Base-by-base conservation (phyloP, 2,797 vertebrate genomes). In the Vireo griseus region DNA sequence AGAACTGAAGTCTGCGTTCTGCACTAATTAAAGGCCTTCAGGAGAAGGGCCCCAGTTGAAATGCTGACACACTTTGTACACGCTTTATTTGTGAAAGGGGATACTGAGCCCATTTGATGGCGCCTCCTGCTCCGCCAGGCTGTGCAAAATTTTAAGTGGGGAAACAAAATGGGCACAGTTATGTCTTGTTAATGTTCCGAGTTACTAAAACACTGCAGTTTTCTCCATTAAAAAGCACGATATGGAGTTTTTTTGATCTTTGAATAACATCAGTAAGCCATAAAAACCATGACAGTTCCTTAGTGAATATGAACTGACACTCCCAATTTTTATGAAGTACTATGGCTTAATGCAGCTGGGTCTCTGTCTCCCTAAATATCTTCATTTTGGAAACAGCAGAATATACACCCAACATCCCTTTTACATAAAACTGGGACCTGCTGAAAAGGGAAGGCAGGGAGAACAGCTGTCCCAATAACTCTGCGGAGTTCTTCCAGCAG, bases 11-110 rank as follows among this genome's bases (percentile, higher is more conserved):
- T 98, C 98, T 97, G 98, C 98, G 97, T 98, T 99, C 98, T 98
- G 98, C 98, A 98, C 98, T 98, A 99, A 99, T 99, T 99, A 99
- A 99, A 98, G 96, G 98, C 98, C 98, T 98, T 98, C 98, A 97
- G 97, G 98, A 98, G 98, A 98, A 98, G 98, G 98, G 98, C 98
- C 98, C 98, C 98, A 98, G 98, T 98, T 97, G 97, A 98, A 98
- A 97, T 98, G 98, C 98, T 98, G 98, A 98, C 98, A 98, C 98
- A 98, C 98, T 98, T 97, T 91, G 94, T 98, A 98, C 98, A 98
- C 97, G 96, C 98, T 98, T 97, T 90, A 95, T 97, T 97, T 97
- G 97, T 98, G 97, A 97, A 97, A 97, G 92, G 87, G 95, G 96
- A 97, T 95, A 97, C 95, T 97, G 97, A 97, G 92, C 96, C 97